Evolutionary conservation across 2,888 invertebrate genomes (phyloP), one percentile per base, ranked within the genome.

Genomic region (Lasioglossum morio): DNA sequence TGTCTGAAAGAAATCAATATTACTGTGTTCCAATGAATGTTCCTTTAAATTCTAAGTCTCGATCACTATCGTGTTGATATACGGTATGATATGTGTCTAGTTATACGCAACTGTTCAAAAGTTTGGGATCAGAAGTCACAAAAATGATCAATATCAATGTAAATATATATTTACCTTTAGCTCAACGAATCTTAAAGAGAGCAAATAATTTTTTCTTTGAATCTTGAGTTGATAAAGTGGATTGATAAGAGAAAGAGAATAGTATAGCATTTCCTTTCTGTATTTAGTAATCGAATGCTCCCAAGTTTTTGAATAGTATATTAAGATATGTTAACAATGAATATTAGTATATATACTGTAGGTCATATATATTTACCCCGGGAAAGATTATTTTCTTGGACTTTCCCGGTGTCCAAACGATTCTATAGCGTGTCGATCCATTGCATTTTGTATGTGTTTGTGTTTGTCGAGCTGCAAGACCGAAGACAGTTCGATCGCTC

Each of bases 311-410:
- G 1, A 69, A 69, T 23, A 66, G 34, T 34, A 23, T 19, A 16
- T 37, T 2, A 34, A 37, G 1, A 37, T 69, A 69, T 69, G 23
- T 69, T 19, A 37, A 37, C 66, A 34, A 14, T 46, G 34, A 46
- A 5, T 43, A 37, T 40, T 63, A 57, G 57, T 10, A 16, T n/a
- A 30, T 46, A n/a, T 37, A 73, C 10, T 23, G 40, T 14, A 30
- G n/a, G 23, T 48, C 40, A 46, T 19, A 23, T 30, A 19, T 12
- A 48, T 48, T 63, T 48, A 60, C 23, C 16, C 19, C 12, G 46
- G 85, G 85, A 76, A 85, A 85, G 79, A 85, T 40, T 66, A 79
- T 40, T 57, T 72, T 19, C 16, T 73, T 60, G 53, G 85, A 27
- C 85, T 79, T 76, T 85, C 79, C 79, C 30, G 66, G 16, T 14